Base-by-base conservation (phyloP, 2,113 vertebrate species). In the Megaptera novaeangliae region DNA sequence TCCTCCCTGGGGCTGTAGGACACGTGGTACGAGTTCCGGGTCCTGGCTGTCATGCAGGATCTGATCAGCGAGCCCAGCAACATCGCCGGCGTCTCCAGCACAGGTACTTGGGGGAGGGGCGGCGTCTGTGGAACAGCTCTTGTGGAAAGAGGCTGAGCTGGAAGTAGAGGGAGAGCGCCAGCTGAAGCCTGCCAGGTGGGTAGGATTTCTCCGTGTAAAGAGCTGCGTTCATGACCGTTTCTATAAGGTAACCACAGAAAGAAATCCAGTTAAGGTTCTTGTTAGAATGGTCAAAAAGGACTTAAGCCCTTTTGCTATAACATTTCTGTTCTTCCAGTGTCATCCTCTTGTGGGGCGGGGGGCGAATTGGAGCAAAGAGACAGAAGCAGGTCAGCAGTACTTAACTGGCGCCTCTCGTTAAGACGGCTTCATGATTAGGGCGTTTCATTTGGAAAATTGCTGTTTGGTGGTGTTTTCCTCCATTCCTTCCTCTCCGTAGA, bases 61-160 rank as follows among this genome's bases (percentile, higher is more conserved):
- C 99, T 99, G 98, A 99, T 99, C 99, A 99, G 99, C 7, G 99
- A 99, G 98, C 99, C 99, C 98, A 99, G 99, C 98, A 99, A 99
- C 89, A 99, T 99, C 63, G 99, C 99, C 97, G 99, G 99, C 10
- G 99, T 99, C 96, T 99, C 99, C 95, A 99, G 99, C 93, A 99
- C 99, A 99, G 99, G 99, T 99, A 98, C 34, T n/a, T 14, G 44
- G 98, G 97, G 21, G 27, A 0, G 34, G 46, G 13, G 41, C 27
- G 10, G 41, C 72, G 34, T 52, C 6, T 20, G 75, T 1, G 11
- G 5, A 13, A 20, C 31, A 34, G 31, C 31, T 78, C 3, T 0
- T n/a, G 10, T 0, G 6, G 49, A 52, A n/a, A 80, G 27, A 92
- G 82, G 39, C 69, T 66, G 52, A 63, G 9, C 13, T 57, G 44